These are phyloP conservation scores for Rousettus madagascariensis DNA, from an alignment of 2,797 vertebrate species.

Conservation along the genomic window DNA sequence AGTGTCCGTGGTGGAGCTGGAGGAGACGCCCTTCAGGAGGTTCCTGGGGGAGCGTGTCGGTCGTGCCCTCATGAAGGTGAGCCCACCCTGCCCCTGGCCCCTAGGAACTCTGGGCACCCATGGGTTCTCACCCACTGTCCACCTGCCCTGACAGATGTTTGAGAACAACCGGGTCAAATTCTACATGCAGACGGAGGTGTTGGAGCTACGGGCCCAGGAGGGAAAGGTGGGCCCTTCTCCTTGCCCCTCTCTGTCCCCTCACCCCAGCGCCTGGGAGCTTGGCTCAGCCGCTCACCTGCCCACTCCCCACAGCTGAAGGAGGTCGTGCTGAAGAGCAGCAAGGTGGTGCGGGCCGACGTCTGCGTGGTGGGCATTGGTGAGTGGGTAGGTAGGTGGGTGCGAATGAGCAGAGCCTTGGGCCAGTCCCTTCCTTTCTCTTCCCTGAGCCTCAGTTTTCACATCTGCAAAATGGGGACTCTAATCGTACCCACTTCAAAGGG, in stretches of 20 bases:
- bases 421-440: not conserved
- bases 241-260: not conserved
- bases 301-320: slow-evolving; percentile 91
- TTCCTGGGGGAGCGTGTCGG: slow-evolving; percentile 96
- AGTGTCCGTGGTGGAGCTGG: slow-evolving; percentile 95
- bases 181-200: slow-evolving; percentile 99
- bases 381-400: not conserved
- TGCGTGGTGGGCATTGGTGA: slow-evolving; percentile 97
- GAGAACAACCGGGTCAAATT: slow-evolving; percentile 97
- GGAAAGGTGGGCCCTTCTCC: slow-evolving; percentile 91
- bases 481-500: not conserved
- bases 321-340: slow-evolving; percentile 97
- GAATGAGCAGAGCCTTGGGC: not conserved
- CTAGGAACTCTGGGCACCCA: not conserved
- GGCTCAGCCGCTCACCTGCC: not conserved
- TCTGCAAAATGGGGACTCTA: not conserved
- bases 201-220: slow-evolving; percentile 95
- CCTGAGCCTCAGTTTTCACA: not conserved
- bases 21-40: slow-evolving; percentile 94
- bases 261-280: not conserved
- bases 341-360: slow-evolving; percentile 95
- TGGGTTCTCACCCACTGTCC: not conserved
- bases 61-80: slow-evolving; percentile 96
- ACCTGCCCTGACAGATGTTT: slow-evolving; percentile 89
- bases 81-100: not conserved